Percentiles rank a stretch among this genome's conserved stretches.
These are phyloP conservation scores for Drosophila triauraria DNA, from an alignment of 1,140 invertebrate genomes.

Conservation along the genomic window DNA sequence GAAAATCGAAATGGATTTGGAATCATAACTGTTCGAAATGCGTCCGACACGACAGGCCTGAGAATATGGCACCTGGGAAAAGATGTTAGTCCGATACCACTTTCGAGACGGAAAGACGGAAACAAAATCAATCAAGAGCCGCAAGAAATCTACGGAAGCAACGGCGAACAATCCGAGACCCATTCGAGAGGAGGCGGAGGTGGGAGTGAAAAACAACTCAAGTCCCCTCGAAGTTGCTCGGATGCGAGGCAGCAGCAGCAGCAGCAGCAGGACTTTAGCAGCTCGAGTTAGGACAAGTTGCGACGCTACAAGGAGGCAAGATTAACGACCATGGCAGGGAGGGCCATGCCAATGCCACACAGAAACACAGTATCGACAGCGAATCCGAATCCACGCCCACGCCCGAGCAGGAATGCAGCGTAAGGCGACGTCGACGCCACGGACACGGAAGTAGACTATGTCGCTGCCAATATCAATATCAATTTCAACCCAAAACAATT, in stretches of 20 bases:
- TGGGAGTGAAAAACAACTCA: not conserved
- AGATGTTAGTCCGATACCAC: conserved; percentile 18
- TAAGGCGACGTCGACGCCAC: conserved; percentile 16
- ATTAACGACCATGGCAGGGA: conserved; percentile 17
- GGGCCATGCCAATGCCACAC: conserved; percentile 5
- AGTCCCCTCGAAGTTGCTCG: conserved; percentile 7
- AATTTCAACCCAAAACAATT: conserved; percentile 14
- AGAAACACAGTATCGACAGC: conserved; percentile 5
- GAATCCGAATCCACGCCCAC: conserved; percentile 4
- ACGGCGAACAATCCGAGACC: not conserved
- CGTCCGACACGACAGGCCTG: conserved; percentile 8
- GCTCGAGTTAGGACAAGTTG: conserved; percentile 7
- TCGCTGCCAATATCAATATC: conserved; percentile 21
- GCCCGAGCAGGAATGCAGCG: not conserved
- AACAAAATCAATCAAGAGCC: conserved; percentile 21
- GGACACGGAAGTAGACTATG: conserved; percentile 16
- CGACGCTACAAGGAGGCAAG: conserved; percentile 13
- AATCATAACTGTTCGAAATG: conserved; percentile 9
- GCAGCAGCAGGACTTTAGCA: not conserved
- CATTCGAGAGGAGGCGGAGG: not conserved
- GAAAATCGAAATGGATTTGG: conserved; percentile 2
- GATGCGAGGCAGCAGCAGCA: not conserved
- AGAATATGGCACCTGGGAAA: conserved; percentile 19
- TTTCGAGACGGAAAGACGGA: conserved; percentile 18
- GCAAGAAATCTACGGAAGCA: conserved; percentile 13